These are phyloP conservation scores for Taphrorychus bicolor DNA, from an alignment of 2,888 invertebrate genomes.

Conservation along the genomic window DNA sequence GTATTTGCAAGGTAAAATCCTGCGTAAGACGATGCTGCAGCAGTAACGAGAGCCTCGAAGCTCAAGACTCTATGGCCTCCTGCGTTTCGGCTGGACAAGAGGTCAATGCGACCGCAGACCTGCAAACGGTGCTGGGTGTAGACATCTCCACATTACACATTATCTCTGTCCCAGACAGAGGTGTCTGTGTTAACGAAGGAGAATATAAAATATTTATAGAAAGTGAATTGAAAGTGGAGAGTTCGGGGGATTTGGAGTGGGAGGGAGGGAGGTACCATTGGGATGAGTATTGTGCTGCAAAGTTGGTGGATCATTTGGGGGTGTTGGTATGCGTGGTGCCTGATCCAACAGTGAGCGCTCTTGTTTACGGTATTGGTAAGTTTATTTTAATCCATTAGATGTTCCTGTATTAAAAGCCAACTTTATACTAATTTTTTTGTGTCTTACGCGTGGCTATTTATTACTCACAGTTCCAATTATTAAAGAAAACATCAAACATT, in stretches of 20 bases:
- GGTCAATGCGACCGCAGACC: neutral
- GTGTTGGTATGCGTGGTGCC: neutral
- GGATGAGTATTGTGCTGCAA: conserved; percentile 14
- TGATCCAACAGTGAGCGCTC: neutral
- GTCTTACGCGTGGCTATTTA: too few relatives aligned
- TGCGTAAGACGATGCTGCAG: conserved; percentile 47
- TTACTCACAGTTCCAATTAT: too few relatives aligned
- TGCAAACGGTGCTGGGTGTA: neutral
- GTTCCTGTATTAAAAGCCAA: too few relatives aligned
- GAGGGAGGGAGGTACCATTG: neutral
- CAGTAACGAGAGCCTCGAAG: conserved; percentile 7
- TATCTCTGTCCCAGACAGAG: conserved; percentile 40
- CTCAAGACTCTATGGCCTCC: neutral
- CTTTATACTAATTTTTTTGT: too few relatives aligned
- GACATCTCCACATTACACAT: conserved; percentile 35
- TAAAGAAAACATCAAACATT: too few relatives aligned
- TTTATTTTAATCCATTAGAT: too few relatives aligned
- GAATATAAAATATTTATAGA: conserved; percentile 29
- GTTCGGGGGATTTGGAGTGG: conserved; percentile 5
- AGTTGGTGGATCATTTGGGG: neutral
- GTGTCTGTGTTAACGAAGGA: conserved; percentile 35
- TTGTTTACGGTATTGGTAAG: neutral
- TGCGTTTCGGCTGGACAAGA: neutral
- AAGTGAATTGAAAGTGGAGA: neutral
- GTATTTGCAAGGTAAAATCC: conserved; percentile 41